Percentiles rank a stretch among this genome's conserved stretches.
Evolutionary conservation across 2,888 invertebrate species (phyloP).

Genomic region (Poecilus cupreus): DNA sequence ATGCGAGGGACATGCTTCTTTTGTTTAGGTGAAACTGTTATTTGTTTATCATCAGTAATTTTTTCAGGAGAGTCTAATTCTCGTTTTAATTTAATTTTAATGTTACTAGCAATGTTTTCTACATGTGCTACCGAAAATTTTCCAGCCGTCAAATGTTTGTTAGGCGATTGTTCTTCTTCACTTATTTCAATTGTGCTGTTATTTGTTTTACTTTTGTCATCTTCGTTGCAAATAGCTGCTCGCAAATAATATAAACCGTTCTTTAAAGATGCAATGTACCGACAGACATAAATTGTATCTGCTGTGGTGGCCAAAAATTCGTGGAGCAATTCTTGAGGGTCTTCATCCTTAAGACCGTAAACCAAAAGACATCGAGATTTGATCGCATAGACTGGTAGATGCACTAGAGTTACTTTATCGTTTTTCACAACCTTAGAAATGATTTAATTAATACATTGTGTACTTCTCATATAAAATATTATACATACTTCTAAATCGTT

Average conservation of each 20-base stretch:
- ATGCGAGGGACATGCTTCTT: not conserved
- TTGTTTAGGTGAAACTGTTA: not conserved
- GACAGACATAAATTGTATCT: conserved; percentile 42
- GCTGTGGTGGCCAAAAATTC: conserved; percentile 24
- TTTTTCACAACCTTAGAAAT: conserved; percentile 28
- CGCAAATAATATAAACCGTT: not conserved
- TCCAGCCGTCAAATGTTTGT: not conserved
- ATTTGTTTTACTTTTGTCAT: not conserved
- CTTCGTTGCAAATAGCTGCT: not conserved
- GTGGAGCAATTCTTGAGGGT: conserved; percentile 37
- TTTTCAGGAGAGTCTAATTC: not conserved
- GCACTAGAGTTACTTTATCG: not conserved
- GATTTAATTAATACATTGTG: not conserved
- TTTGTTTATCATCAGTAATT: too few species aligned
- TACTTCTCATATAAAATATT: conserved; percentile 1
- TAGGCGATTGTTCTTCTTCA: not conserved
- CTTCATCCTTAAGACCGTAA: conserved; percentile 46
- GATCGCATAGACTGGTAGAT: conserved; percentile 15
- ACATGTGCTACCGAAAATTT: not conserved
- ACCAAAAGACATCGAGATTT: conserved; percentile 41
- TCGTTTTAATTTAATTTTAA: conserved; percentile 22
- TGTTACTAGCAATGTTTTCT: not conserved
- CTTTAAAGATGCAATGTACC: not conserved
- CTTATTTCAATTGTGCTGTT: not conserved
- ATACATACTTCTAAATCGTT: conserved; percentile 40